Base-by-base conservation (phyloP, 2,888 invertebrate genomes). In the Rotaria magnacalcarata region DNA sequence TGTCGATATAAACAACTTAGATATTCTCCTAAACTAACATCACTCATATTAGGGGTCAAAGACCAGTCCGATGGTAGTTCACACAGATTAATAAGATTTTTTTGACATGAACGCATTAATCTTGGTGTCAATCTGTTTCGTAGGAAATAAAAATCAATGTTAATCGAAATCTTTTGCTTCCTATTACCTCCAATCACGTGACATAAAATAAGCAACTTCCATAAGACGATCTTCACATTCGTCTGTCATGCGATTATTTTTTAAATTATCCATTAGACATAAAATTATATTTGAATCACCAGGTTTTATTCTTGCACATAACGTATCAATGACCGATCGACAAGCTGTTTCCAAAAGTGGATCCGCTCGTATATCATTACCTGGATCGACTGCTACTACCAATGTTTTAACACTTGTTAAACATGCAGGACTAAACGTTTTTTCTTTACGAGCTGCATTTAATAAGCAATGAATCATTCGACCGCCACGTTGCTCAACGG, bases 151-250 rank as follows among this genome's bases (percentile, higher is more conserved):
- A 54, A 54, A 21, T 16, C 6, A 19, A 34, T 5, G 3, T 34
- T 34, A 11, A 34, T 67, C 3, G 27, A 2, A 14, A 0, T 56
- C 27, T 5, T 16, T 67, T 47, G 7, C 21, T 19, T 80, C 27
- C 88, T 54, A 89, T 88, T 89, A 91, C 91, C 89, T 96, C 90
- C 96, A 99, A 92, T 98, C 96, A 89, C 99, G 93, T 0, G 96
- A 95, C 87, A 98, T 94, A 91, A 99, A 99, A 91, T 97, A 99
- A 90, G 99, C 97, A 89, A 99, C 96, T 91, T 97, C 96, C 87
- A 98, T 92, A 84, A 99, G 92, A 16, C 96, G 95, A 88, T 94
- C 94, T 92, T 96, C 96, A 92, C 99, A 99, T n/a, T 94, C 94
- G 87, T 94, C 93, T 1, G 93, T 94, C 96, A 98, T 97, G 75